A percentile compares a stretch with the other conserved stretches of the same genome.
Conservation (phyloP, 2,797 vertebrate genomes). For the Neopelma chrysocephalum region DNA sequence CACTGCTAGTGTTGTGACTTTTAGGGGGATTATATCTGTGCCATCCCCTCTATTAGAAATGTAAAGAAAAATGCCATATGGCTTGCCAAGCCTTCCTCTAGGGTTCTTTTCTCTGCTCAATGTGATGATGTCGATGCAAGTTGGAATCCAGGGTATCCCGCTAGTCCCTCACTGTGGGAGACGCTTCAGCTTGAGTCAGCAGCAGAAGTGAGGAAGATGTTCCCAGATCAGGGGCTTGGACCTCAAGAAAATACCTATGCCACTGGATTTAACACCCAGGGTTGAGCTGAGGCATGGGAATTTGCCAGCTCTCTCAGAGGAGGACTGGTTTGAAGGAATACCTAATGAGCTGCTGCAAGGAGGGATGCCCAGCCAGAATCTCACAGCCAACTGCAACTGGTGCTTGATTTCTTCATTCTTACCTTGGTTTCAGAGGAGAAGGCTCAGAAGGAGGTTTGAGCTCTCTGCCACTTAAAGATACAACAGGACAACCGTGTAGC, state of each 20-base stretch:
- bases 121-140: not conserved
- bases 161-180: not conserved
- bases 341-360: not conserved
- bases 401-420: not conserved
- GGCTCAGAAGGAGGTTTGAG: not conserved
- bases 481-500: not conserved
- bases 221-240: not conserved
- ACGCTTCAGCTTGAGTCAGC: rapidly evolving
- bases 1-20: rapidly evolving
- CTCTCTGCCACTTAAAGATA: not conserved
- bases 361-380: not conserved
- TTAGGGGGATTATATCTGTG: not conserved
- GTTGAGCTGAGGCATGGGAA: not conserved
- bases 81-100: not conserved
- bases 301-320: not conserved
- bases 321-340: not conserved
- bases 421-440: not conserved
- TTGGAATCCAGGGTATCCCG: not conserved
- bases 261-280: not conserved
- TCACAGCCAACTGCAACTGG: not conserved
- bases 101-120: not conserved
- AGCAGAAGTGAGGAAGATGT: rapidly evolving
- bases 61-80: not conserved
- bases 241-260: not conserved
- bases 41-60: not conserved